Conservation (phyloP, 1,140 invertebrate genomes). For the Euura lappo region DNA sequence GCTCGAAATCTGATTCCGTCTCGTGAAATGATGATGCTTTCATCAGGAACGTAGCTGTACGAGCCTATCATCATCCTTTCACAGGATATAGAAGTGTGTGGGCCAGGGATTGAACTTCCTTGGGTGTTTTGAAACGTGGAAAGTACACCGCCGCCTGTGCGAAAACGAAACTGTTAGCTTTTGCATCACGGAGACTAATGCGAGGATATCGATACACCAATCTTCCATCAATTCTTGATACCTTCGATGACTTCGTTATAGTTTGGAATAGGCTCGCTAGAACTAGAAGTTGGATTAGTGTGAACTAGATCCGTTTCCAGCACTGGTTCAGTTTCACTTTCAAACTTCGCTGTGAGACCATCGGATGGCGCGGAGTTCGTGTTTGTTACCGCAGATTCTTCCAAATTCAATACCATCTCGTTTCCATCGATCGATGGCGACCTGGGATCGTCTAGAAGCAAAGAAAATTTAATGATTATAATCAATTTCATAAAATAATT, state of each 20-base stretch:
- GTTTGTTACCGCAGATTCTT: conserved; percentile 22
- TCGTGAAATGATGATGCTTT: conserved; percentile 70
- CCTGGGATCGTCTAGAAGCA: conserved; percentile 51
- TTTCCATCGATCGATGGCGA: conserved; percentile 59
- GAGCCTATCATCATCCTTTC: conserved; percentile 79
- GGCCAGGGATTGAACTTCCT: conserved; percentile 28
- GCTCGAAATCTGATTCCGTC: conserved; percentile 72
- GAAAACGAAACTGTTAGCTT: neutral
- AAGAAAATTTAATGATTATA: neutral
- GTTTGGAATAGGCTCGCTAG: conserved; percentile 23
- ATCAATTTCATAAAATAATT: too few relatives aligned
- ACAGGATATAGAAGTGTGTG: conserved; percentile 65
- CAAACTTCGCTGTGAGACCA: neutral
- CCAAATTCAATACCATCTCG: conserved; percentile 26
- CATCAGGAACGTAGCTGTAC: conserved; percentile 73
- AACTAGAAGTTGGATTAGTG: conserved; percentile 41
- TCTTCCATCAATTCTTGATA: conserved; percentile 1
- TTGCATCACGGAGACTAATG: conserved; percentile 31
- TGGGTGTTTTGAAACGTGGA: conserved; percentile 25
- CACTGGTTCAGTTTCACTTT: conserved; percentile 42
- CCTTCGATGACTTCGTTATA: conserved; percentile 31
- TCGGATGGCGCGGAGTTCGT: conserved; percentile 10
- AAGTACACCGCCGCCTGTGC: conserved; percentile 58
- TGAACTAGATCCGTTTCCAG: conserved; percentile 62
- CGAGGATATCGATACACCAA: too few relatives aligned